phyloP scores from a whole-genome alignment of 2,888 invertebrate genomes.

The Heteromyza rotundicornis region DNA sequence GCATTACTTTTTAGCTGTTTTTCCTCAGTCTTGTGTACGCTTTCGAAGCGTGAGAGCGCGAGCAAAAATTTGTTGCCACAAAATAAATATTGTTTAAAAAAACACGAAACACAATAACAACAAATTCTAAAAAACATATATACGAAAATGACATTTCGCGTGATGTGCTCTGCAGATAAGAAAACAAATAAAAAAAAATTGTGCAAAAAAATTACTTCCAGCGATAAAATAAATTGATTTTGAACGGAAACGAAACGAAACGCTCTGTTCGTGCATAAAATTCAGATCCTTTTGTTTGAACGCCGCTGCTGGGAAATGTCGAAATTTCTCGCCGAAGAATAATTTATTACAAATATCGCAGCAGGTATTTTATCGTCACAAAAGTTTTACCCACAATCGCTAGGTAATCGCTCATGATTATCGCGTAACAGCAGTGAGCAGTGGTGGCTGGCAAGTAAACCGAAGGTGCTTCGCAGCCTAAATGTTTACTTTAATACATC shows the following conservation, averaged over 20 bases:
- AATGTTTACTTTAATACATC: background rate
- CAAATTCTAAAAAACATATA: background rate
- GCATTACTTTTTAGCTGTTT: background rate
- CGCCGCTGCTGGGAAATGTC: no score
- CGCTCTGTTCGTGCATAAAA: no score
- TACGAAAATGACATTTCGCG: background rate
- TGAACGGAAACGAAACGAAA: no score
- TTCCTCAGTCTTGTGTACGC: background rate
- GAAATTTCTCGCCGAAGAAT: no score
- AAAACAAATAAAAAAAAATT: background rate
- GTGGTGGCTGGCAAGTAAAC: background rate
- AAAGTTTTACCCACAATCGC: background rate
- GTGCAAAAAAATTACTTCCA: background rate
- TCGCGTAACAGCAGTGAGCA: background rate
- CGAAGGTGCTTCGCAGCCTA: background rate
- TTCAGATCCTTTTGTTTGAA: no score
- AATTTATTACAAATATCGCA: no score
- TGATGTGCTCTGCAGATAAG: background rate
- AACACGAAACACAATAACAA: background rate
- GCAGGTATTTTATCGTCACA: no score
- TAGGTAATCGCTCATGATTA: background rate
- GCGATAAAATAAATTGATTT: no score
- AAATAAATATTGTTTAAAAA: background rate
- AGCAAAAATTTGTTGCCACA: background rate
- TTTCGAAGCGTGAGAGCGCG: background rate